phyloP scores from a whole-genome alignment of 92 coral and sea anemone genomes.

The Siderastrea radians region DNA sequence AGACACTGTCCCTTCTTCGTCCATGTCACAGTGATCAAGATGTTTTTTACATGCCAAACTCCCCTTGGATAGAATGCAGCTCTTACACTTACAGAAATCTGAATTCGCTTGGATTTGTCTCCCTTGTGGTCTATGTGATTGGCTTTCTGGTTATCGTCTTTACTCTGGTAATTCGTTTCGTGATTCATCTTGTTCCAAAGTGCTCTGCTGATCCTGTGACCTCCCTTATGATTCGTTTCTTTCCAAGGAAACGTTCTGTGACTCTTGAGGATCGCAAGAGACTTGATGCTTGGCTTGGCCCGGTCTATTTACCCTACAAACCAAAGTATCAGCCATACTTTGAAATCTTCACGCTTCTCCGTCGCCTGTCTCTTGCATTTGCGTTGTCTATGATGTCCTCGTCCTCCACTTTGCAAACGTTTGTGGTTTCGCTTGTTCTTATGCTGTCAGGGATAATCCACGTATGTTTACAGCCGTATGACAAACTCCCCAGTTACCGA shows the following conservation, averaged over 20 bases:
- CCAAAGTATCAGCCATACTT: constrained; percentile 51
- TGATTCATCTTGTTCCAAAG: no score
- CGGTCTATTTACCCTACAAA: constrained; percentile 70
- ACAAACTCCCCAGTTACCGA: not conserved
- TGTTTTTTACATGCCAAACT: constrained; percentile 53
- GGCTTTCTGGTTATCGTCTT: constrained; percentile 58
- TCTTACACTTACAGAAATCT: constrained; percentile 44
- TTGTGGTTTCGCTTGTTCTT: constrained; percentile 59
- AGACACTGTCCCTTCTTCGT: constrained; percentile 56
- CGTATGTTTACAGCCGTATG: constrained; percentile 47
- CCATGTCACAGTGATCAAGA: constrained; percentile 66
- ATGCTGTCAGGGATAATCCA: constrained; percentile 29
- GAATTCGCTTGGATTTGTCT: constrained; percentile 43
- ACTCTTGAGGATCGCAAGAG: constrained; percentile 25
- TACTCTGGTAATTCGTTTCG: no score
- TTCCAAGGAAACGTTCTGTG: constrained; percentile 24
- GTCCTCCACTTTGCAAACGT: constrained; percentile 61
- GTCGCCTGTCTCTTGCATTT: constrained; percentile 64
- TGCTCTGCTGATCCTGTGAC: no score
- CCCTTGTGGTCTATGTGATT: constrained; percentile 63
- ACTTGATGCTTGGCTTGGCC: constrained; percentile 76
- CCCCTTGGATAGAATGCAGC: constrained; percentile 80
- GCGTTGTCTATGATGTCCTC: constrained; percentile 60
- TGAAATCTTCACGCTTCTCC: constrained; percentile 56
- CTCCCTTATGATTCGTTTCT: constrained; percentile 27